Base-by-base conservation (phyloP, 1,140 invertebrate species). In the Drosophila pseudoananassae region DNA sequence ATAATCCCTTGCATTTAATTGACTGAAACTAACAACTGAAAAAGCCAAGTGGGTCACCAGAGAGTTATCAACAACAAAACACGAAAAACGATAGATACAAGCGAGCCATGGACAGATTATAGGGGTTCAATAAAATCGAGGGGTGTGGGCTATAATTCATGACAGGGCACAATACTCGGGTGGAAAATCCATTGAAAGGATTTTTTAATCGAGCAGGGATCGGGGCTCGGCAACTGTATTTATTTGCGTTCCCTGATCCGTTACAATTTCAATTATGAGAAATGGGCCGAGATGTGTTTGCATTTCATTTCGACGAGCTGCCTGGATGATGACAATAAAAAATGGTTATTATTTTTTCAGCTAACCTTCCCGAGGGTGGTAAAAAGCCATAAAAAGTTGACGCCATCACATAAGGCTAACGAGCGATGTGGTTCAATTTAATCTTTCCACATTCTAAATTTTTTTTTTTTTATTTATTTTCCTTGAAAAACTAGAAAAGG, bases 1-100 rank as follows among this genome's bases (percentile, higher is more conserved):
- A 75, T 87, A 85, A 85, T 85, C 82, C 82, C 38, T 46, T 74
- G 82, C 69, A 82, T 87, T 85, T 85, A 85, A 85, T 85, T 85
- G 82, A 85, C 82, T 85, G 81, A 59, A 74, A 77, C 79, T 83
- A 83, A 65, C 73, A 73, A 51, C 59, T 47, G 29, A 51, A 46
- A 63, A 81, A 75, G 40, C 73, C 58, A 80, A 76, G 64, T 80
- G 71, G 77, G 77, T 80, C 77, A 80, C 14, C 29, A 38, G 49
- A 55, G 29, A 17, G 43, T 40, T 15, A n/a, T 59, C 36, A 56
- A 33, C 25, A 23, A 51, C 45, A 23, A 40, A 59, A 54, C 14
- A 20, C 20, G 36, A 54, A 68, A 66, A 53, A 29, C 38, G 20
- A 53, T 3, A 12, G 33, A 36, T 12, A 36, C 12, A 36, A 15